phyloP scores from a whole-genome alignment of 92 coral and sea anemone genomes.

The Parazoanthus atlanticus region DNA sequence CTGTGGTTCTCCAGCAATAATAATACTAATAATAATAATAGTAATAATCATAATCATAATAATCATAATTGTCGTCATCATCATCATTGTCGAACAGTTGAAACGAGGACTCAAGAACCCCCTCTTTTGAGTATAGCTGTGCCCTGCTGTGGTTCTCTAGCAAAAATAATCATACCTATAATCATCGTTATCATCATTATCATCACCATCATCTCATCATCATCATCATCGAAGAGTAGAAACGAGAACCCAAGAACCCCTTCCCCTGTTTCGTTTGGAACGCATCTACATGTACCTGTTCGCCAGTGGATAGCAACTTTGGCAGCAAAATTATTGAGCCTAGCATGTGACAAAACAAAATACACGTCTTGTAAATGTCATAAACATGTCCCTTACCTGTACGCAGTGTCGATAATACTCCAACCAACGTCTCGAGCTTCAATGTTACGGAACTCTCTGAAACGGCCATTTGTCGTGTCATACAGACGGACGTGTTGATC shows the following conservation, averaged over 20 bases:
- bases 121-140: too few relatives aligned
- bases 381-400: constrained; percentile 60
- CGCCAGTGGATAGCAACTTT: neutral
- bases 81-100: neutral
- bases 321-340: neutral
- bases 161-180: neutral
- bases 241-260: neutral
- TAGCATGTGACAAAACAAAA: neutral
- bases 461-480: constrained; percentile 79
- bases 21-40: neutral
- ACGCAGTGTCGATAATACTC: constrained; percentile 95
- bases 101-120: neutral
- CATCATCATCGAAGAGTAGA: too few relatives aligned
- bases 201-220: neutral
- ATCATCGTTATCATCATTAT: neutral
- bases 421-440: constrained; percentile 92
- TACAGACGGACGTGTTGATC: constrained; percentile 88
- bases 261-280: neutral
- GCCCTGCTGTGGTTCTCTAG: neutral
- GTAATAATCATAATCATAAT: neutral
- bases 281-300: too few relatives aligned
- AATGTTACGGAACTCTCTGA: constrained; percentile 80
- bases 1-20: neutral
- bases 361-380: neutral
- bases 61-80: neutral